Conservation (phyloP, 2,888 invertebrate genomes). For the Pemphredon lugubris region DNA sequence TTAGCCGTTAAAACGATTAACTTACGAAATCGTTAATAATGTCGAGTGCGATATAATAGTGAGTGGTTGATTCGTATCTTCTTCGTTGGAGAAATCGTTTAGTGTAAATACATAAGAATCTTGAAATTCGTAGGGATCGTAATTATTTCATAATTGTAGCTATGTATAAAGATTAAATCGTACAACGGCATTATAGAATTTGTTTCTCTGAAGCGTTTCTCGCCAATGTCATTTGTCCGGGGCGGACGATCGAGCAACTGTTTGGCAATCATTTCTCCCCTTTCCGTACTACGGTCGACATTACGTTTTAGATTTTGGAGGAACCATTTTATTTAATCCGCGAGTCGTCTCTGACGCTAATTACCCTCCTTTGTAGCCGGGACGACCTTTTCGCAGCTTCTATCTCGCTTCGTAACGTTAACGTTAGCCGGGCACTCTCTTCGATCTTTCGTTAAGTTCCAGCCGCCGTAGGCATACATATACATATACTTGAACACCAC, state of each 20-base stretch:
- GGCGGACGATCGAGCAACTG: slow-evolving; percentile 12
- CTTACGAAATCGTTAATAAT: slow-evolving; percentile 6
- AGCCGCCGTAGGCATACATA: slow-evolving; percentile 33
- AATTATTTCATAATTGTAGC: too few species aligned
- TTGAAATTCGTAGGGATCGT: slow-evolving; percentile 16
- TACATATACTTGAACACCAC: not conserved
- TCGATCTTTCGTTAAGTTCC: slow-evolving; percentile 58
- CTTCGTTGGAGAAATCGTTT: slow-evolving; percentile 35
- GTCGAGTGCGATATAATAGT: not conserved
- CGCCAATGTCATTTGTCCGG: slow-evolving; percentile 11
- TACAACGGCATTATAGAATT: too few species aligned
- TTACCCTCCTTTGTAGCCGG: slow-evolving; percentile 47
- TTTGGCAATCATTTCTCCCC: slow-evolving; percentile 13
- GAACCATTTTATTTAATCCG: slow-evolving; percentile 63
- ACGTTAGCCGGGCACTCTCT: slow-evolving; percentile 53
- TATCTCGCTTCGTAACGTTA: slow-evolving; percentile 57
- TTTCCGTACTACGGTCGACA: slow-evolving; percentile 33
- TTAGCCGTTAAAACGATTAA: slow-evolving; percentile 7
- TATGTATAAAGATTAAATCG: too few species aligned
- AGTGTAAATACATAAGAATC: slow-evolving; percentile 37
- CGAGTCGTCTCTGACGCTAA: slow-evolving; percentile 51
- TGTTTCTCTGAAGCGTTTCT: too few species aligned
- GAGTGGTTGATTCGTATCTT: slow-evolving; percentile 2
- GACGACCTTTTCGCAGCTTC: slow-evolving; percentile 51
- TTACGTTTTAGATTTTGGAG: slow-evolving; percentile 45